These are phyloP conservation scores for Pteropus alecto DNA, from an alignment of 2,113 vertebrate species.

Conservation along the genomic window DNA sequence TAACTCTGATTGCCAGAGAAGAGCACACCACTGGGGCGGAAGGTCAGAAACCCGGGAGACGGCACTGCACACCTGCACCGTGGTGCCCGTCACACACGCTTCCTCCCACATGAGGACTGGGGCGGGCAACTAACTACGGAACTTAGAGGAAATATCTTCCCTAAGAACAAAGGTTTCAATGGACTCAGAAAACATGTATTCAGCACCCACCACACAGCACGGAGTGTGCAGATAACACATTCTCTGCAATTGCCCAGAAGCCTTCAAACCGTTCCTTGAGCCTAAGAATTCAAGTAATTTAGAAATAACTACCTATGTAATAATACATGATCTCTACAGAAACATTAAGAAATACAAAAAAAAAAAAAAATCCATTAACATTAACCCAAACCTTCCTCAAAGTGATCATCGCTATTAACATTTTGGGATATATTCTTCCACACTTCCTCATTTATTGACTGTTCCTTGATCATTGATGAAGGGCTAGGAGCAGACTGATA, in stretches of 20 bases:
- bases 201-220: background rate
- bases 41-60: constrained; percentile 60
- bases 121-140: background rate
- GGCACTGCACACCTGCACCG: constrained; percentile 39
- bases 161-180: background rate
- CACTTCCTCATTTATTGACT: background rate
- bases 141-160: background rate
- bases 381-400: background rate
- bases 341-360: background rate
- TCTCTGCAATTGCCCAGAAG: background rate
- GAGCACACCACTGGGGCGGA: constrained; percentile 62
- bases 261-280: background rate
- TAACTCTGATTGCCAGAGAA: constrained; percentile 66
- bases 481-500: background rate
- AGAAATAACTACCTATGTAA: background rate
- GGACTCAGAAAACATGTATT: background rate
- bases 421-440: background rate
- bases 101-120: background rate
- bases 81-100: background rate
- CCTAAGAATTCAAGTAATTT: background rate
- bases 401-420: background rate
- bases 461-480: background rate
- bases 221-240: background rate
- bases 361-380: background rate
- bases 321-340: background rate